Evolutionary conservation across 1,140 invertebrate genomes (phyloP).

Genomic region (Heterodera carotae): DNA sequence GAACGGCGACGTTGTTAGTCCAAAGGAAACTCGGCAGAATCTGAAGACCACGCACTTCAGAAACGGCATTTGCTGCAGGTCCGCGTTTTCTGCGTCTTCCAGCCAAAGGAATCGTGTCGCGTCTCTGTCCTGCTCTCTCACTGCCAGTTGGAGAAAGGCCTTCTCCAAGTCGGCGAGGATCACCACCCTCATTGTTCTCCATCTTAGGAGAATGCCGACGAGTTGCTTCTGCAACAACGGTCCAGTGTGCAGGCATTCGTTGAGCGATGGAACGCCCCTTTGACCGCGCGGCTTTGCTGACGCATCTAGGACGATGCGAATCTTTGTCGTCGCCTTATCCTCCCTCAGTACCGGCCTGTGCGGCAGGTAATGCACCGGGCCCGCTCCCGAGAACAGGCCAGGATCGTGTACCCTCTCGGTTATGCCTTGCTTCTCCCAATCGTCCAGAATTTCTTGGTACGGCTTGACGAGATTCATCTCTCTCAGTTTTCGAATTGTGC

Average conservation of each 20-base stretch:
- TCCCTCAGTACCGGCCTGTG: not conserved
- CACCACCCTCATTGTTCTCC: not conserved
- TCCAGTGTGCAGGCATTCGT: conserved; percentile 10
- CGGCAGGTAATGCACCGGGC: conserved; percentile 13
- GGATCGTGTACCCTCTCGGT: not conserved
- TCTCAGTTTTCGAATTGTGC: conserved; percentile 14
- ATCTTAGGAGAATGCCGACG: not conserved
- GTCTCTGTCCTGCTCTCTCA: conserved; percentile 8
- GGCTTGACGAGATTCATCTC: not conserved
- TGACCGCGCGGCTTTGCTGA: not conserved
- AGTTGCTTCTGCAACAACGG: not conserved
- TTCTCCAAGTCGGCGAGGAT: conserved; percentile 24
- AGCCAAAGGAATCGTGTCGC: conserved; percentile 31
- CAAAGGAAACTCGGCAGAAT: conserved; percentile 44
- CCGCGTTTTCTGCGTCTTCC: not conserved
- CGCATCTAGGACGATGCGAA: conserved; percentile 1
- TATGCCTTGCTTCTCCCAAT: conserved; percentile 8
- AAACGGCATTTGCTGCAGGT: not conserved
- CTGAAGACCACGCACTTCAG: conserved; percentile 28
- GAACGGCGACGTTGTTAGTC: conserved; percentile 43
- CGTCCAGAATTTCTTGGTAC: conserved; percentile 17
- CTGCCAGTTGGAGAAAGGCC: conserved; percentile 22
- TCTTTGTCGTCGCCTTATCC: conserved; percentile 13
- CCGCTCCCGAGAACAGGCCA: not conserved
- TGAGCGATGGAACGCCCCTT: not conserved